phyloP scores from a whole-genome alignment of 2,113 vertebrate genomes.

The Pandion haliaetus region DNA sequence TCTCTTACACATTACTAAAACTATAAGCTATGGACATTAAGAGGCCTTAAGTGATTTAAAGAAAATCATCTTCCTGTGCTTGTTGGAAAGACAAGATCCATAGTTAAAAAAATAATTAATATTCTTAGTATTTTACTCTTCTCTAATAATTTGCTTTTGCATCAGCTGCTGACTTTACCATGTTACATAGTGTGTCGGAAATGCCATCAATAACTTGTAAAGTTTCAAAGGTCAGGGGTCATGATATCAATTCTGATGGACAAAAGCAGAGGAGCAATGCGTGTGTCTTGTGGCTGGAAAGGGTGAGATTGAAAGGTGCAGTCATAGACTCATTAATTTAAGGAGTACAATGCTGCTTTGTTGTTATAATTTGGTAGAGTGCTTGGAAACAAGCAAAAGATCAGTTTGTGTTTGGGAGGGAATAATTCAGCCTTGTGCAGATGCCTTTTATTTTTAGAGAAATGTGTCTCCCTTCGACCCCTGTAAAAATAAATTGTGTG shows the following conservation, averaged over 20 bases:
- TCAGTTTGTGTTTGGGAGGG: conserved; percentile 37
- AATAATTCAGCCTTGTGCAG: conserved; percentile 37
- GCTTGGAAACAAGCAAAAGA: conserved; percentile 47
- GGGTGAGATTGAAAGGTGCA: background rate
- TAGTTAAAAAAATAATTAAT: background rate
- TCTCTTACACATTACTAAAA: background rate
- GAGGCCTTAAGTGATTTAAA: background rate
- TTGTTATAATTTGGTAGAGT: conserved; percentile 16
- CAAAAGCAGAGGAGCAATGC: background rate
- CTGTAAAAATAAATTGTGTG: conserved; percentile 50
- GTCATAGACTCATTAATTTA: background rate
- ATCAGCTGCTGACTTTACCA: background rate
- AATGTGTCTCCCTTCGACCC: conserved; percentile 56
- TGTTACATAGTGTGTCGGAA: background rate
- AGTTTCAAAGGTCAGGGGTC: background rate
- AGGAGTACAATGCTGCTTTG: background rate
- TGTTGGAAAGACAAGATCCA: background rate
- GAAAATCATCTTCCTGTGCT: background rate
- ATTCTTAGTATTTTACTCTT: background rate
- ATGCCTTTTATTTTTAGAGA: conserved; percentile 63
- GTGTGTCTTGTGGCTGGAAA: background rate
- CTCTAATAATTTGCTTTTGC: background rate
- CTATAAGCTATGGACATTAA: background rate
- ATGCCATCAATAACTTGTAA: background rate
- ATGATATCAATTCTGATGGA: background rate